Base-by-base conservation (phyloP, 2,113 vertebrate genomes). In the Ascaphus truei region DNA sequence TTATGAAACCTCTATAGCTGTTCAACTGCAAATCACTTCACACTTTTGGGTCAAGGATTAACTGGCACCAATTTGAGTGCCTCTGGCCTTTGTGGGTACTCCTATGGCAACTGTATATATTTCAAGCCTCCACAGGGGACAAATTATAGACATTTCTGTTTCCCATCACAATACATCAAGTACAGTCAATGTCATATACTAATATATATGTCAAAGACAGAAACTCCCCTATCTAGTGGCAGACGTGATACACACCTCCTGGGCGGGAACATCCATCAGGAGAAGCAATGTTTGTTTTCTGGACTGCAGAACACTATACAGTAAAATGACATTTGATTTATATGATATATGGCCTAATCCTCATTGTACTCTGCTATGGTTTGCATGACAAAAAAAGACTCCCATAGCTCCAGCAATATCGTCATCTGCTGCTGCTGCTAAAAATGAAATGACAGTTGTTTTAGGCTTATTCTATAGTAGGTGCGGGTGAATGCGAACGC, bases 261-360 rank as follows among this genome's bases (percentile, higher is more conserved):
- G 62, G 33, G 47, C 29, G 37, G 31, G 31, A 47, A 51, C n/a
- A 39, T 64, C 47, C 62, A 36, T 37, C 31, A 37, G 51, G 62
- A 52, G 4, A 11, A 51, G 30, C 18, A 51, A 23, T 33, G 31
- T 26, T 64, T 52, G 13, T 22, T 52, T 52, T n/a, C n/a, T n/a
- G n/a, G n/a, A 29, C 58, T 41, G 26, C 25, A 23, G 56, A 34
- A 61, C 15, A 29, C 58, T 45, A 47, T 47, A 27, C 20, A 61
- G n/a, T 48, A 39, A 48, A 62, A 62, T 22, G 45, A 48, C n/a
- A 50, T 34, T 25, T 52, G 47, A 64, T 64, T 33, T 52, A 64
- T 64, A 52, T 3, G 39, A 36, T 37, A 23, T 4, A n/a, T n/a
- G n/a, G n/a, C n/a, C n/a, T n/a, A 13, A 51, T 34, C 13, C 45